phyloP scores from a whole-genome alignment of 2,797 vertebrate genomes.

The Spondyliosoma cantharus region DNA sequence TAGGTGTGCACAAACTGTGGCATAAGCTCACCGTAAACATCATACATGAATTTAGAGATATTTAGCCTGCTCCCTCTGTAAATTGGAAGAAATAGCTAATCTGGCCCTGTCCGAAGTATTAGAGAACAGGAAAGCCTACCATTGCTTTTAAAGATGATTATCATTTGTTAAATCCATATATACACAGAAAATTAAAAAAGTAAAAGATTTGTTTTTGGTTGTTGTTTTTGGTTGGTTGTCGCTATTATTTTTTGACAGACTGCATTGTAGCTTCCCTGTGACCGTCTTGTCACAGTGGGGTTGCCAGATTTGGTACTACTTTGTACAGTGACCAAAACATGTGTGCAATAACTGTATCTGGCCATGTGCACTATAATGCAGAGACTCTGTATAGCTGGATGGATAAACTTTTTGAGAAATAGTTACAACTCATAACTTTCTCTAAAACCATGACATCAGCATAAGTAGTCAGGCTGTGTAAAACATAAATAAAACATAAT shows the following conservation, averaged over 20 bases:
- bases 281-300: background rate
- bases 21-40: too few relatives aligned
- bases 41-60: too few relatives aligned
- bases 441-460: too few relatives aligned
- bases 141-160: background rate
- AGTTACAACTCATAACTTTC: background rate
- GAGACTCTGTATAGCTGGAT: background rate
- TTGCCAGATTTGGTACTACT: background rate
- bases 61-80: too few relatives aligned
- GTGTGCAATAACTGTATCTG: background rate
- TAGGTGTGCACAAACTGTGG: too few relatives aligned
- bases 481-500: too few relatives aligned
- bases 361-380: background rate
- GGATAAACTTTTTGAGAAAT: background rate
- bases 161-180: background rate
- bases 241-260: background rate
- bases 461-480: too few relatives aligned
- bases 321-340: background rate
- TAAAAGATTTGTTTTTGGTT: too few relatives aligned
- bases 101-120: too few relatives aligned
- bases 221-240: too few relatives aligned
- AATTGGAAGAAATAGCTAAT: background rate
- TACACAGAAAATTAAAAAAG: background rate
- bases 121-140: background rate
- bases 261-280: background rate